phyloP scores from a whole-genome alignment of 2,888 invertebrate genomes.

The Glomeris marginata region DNA sequence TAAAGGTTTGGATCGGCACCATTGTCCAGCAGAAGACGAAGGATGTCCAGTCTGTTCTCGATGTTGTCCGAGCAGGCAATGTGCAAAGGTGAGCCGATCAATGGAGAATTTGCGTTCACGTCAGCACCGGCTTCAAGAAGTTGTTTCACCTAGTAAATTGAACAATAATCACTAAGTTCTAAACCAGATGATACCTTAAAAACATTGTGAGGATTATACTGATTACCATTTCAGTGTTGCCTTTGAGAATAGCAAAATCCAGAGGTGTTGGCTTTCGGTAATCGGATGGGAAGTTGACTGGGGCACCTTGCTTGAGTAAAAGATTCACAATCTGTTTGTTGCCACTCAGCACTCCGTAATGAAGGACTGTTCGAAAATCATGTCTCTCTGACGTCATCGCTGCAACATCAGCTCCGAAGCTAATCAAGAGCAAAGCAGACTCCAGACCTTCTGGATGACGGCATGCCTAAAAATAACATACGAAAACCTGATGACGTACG shows the following conservation, averaged over 20 bases:
- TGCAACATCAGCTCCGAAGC: slow-evolving; percentile 72
- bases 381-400: slow-evolving; percentile 70
- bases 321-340: slow-evolving; percentile 52
- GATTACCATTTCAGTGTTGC: slow-evolving; percentile 35
- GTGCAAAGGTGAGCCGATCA: slow-evolving; percentile 65
- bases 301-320: slow-evolving; percentile 65
- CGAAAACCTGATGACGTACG: too few species aligned
- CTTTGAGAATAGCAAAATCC: slow-evolving; percentile 69
- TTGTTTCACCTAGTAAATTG: slow-evolving; percentile 6
- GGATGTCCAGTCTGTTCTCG: slow-evolving; percentile 39
- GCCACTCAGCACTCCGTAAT: slow-evolving; percentile 72
- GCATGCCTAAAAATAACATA: slow-evolving; percentile 2
- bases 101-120: slow-evolving; percentile 62
- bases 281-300: slow-evolving; percentile 43
- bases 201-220: too few species aligned
- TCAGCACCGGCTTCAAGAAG: slow-evolving; percentile 46
- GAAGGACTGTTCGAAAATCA: slow-evolving; percentile 72
- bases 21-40: slow-evolving; percentile 29
- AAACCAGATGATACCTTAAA: too few species aligned
- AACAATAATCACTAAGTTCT: too few species aligned
- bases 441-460: slow-evolving; percentile 46
- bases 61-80: slow-evolving; percentile 69
- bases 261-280: slow-evolving; percentile 61
- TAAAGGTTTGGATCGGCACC: slow-evolving; percentile 43
- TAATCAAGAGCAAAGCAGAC: slow-evolving; percentile 55